Evolutionary conservation across 2,797 vertebrate species (phyloP), one percentile per base, ranked within the genome.

Genomic region (Anableps anableps): DNA sequence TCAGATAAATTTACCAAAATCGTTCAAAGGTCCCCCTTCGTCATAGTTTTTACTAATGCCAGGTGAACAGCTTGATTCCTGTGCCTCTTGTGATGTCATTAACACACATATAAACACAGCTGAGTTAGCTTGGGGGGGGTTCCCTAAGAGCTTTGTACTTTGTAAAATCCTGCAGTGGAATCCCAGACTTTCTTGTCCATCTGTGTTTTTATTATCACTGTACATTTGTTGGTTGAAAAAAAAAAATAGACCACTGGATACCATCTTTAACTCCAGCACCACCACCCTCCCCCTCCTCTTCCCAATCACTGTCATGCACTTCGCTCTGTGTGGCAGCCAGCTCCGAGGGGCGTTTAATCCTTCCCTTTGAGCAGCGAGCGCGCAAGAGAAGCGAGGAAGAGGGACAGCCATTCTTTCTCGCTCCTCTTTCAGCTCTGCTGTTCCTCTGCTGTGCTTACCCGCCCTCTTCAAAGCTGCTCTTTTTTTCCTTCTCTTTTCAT

Each of bases 401-500:
- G 90, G 92, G 93, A 92, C 92, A 90, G 90, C 91, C 88, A 86
- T 91, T 92, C 90, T 93, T 88, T 83, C 80, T 72, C 71, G 84
- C 85, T 88, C 85, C 87, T 79, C 84, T 91, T 87, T 90, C 88
- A 82, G 83, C 81, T 85, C 90, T 36, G 82, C 88, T 78, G 82
- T 92, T 93, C 91, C 91, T 90, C 85, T 48, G 84, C 90, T 78
- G 90, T 74, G 91, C 89, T 91, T 85, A 90, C 92, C 87, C 88
- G 75, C 88, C 91, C 92, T 91, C 93, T 92, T 94, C 92, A 94
- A 94, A 94, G 94, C 94, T 92, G 92, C 91, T 93, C 89, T 93
- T 93, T 93, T 95, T 91, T 90, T 90, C 92, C 88, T 90, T 91
- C 83, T 79, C 80, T 83, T 93, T 92, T 94, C 91, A 92, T 94